phyloP scores from a whole-genome alignment of 2,888 invertebrate species.

The Apocheima hispidaria region DNA sequence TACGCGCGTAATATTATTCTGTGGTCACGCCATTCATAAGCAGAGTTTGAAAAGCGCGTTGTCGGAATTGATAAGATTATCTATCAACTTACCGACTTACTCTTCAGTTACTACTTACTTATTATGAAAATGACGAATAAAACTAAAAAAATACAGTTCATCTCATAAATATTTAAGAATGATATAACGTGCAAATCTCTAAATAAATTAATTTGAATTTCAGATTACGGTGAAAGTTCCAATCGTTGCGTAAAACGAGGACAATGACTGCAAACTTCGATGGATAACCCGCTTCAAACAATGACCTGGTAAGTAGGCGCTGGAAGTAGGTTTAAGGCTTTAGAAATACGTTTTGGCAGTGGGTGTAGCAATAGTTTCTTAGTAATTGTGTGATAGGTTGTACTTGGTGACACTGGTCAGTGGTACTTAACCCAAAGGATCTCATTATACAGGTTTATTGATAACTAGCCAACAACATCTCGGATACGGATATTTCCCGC shows the following conservation, averaged over 20 bases:
- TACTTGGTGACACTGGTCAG: background rate
- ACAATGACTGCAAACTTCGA: slow-evolving; percentile 22
- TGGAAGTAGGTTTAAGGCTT: slow-evolving; percentile 7
- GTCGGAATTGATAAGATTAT: too few relatives aligned
- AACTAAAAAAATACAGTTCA: too few relatives aligned
- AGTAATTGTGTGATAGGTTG: background rate
- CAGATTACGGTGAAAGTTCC: slow-evolving; percentile 40
- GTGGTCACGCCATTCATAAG: too few relatives aligned
- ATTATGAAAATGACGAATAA: too few relatives aligned
- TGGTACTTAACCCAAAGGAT: too few relatives aligned
- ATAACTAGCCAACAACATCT: too few relatives aligned
- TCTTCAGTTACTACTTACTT: too few relatives aligned
- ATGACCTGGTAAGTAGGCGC: slow-evolving; percentile 23
- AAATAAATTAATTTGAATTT: slow-evolving; percentile 28
- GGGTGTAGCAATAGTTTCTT: background rate
- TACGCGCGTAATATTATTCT: too few relatives aligned
- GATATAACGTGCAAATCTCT: background rate
- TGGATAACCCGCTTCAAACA: slow-evolving; percentile 6
- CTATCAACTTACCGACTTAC: too few relatives aligned
- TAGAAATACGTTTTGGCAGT: background rate
- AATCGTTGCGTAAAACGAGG: slow-evolving; percentile 27
- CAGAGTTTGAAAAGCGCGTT: too few relatives aligned
- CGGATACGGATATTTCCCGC: too few relatives aligned
- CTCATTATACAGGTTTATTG: too few relatives aligned
- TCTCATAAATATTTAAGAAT: background rate